Conservation (phyloP, 2,888 invertebrate species). For the Hirudinaria manillensis region DNA sequence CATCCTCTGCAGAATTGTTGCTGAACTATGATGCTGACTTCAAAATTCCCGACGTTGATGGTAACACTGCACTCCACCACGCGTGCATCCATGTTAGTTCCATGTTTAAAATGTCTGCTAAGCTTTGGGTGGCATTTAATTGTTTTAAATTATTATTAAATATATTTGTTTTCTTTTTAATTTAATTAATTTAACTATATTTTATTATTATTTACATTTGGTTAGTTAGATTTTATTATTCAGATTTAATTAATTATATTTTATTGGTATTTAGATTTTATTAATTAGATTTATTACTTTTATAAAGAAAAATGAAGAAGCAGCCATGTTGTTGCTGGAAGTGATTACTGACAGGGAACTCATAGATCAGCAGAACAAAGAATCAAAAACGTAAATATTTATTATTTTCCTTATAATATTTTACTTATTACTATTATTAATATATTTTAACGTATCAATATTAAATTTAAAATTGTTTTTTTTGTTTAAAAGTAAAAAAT, state of each 20-base stretch:
- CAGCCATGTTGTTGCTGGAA: constrained; percentile 60
- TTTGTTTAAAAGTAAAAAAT: no score
- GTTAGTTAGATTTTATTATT: constrained; percentile 21
- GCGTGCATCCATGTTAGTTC: constrained; percentile 59
- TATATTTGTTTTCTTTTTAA: neutral
- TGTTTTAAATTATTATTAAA: neutral
- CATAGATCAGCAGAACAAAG: constrained; percentile 59
- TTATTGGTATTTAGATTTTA: neutral
- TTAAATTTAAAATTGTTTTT: no score
- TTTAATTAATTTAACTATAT: neutral
- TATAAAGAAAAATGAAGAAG: constrained; percentile 57
- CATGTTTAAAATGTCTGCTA: neutral
- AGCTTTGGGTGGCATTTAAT: neutral
- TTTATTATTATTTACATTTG: neutral
- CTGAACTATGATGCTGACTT: constrained; percentile 59
- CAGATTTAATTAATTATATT: neutral
- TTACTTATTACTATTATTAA: neutral
- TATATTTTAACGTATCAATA: neutral
- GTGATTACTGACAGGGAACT: constrained; percentile 55
- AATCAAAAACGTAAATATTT: constrained; percentile 57
- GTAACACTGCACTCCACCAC: constrained; percentile 63
- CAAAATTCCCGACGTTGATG: constrained; percentile 56
- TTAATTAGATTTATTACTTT: constrained; percentile 34
- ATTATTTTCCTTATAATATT: neutral
- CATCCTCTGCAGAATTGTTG: constrained; percentile 55